These are phyloP conservation scores for Lydus trimaculatus DNA, from an alignment of 2,888 invertebrate genomes.

Conservation along the genomic window DNA sequence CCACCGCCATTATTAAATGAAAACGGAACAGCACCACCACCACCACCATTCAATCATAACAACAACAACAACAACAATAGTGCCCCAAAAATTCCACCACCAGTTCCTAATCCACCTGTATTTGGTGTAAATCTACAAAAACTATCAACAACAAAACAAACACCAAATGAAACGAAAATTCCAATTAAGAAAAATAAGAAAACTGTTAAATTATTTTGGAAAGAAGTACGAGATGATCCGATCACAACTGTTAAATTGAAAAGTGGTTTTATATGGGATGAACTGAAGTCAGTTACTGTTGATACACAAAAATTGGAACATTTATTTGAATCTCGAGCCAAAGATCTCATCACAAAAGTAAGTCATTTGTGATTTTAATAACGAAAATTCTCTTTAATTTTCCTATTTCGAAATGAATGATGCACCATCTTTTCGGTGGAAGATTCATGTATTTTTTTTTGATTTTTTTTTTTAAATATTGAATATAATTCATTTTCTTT, in stretches of 20 bases:
- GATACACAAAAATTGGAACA: constrained; percentile 95
- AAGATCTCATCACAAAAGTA: constrained; percentile 95
- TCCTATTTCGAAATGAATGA: background rate
- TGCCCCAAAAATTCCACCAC: constrained; percentile 56
- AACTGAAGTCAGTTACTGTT: constrained; percentile 81
- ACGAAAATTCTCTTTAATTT: background rate
- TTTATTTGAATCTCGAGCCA: constrained; percentile 95
- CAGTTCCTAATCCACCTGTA: constrained; percentile 61
- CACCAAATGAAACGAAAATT: constrained; percentile 56
- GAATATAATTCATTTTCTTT: constrained; percentile 46
- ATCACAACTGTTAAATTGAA: constrained; percentile 66
- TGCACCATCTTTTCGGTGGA: background rate
- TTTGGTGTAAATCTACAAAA: constrained; percentile 56
- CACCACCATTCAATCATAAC: constrained; percentile 57
- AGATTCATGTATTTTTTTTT: constrained; percentile 22
- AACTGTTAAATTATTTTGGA: constrained; percentile 98
- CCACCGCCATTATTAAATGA: constrained; percentile 73
- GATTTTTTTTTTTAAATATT: constrained; percentile 36
- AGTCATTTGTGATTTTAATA: constrained; percentile 41
- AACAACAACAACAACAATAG: constrained; percentile 36
- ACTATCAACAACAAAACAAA: constrained; percentile 41
- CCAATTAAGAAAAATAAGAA: constrained; percentile 88
- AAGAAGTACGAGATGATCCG: constrained; percentile 86
- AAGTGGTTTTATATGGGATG: constrained; percentile 88
- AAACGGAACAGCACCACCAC: constrained; percentile 61